Evolutionary conservation across 2,797 vertebrate genomes (phyloP).

Genomic region (Sardinella longiceps): DNA sequence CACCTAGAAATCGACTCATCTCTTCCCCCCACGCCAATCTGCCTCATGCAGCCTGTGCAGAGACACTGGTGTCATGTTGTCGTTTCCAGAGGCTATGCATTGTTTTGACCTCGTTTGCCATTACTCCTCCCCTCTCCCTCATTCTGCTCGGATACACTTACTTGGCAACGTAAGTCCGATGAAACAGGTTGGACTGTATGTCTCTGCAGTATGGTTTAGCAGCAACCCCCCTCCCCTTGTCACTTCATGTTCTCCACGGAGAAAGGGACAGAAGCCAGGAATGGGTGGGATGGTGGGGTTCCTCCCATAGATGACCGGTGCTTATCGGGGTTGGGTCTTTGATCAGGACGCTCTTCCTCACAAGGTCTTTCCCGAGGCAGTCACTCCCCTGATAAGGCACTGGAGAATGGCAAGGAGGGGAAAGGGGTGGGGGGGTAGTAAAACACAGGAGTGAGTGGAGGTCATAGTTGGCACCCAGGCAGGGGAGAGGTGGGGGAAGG

Average conservation of each 20-base stretch:
- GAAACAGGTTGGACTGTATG: neutral
- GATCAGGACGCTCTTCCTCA: slow-evolving; percentile 50
- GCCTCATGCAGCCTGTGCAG: slow-evolving; percentile 14
- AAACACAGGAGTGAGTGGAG: neutral
- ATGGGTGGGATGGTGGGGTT: slow-evolving; percentile 31
- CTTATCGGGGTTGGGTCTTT: slow-evolving; percentile 43
- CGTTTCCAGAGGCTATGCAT: slow-evolving; percentile 3
- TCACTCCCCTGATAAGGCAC: slow-evolving; percentile 39
- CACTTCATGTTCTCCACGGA: neutral
- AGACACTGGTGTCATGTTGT: slow-evolving; percentile 57
- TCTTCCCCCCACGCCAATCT: slow-evolving; percentile 52
- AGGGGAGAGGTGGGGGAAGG: neutral
- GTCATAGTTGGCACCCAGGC: neutral
- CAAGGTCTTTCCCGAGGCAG: slow-evolving; percentile 47
- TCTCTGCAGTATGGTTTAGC: neutral
- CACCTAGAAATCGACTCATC: slow-evolving; percentile 66
- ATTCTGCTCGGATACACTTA: slow-evolving; percentile 53
- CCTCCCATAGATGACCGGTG: slow-evolving; percentile 36
- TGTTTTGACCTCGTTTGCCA: slow-evolving; percentile 24
- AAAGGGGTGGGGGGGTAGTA: neutral
- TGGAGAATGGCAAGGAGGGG: neutral
- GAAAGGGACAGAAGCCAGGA: neutral
- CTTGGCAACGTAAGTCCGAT: slow-evolving; percentile 53
- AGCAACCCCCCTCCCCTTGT: neutral
- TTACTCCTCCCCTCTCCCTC: slow-evolving; percentile 52